Base-by-base conservation (phyloP, 1,140 invertebrate species). In the Mizuhopecten yessoensis region DNA sequence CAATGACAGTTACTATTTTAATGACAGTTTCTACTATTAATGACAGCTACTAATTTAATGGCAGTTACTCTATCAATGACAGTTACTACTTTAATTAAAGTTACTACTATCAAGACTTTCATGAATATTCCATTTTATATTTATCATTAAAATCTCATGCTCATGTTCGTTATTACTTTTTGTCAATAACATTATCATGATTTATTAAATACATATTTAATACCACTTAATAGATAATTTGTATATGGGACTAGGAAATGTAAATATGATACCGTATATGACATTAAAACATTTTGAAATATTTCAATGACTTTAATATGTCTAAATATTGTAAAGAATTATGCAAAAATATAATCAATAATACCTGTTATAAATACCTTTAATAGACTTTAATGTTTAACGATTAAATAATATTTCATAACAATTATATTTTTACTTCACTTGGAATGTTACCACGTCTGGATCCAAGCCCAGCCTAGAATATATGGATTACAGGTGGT, bases 221-320 rank as follows among this genome's bases (percentile, higher is more conserved):
- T n/a, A 75, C 17, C 17, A 10, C 57, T 17, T n/a, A n/a, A 29
- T 29, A 29, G 1, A 75, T 75, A 75, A 0, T 75, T 17, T 5
- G 17, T 75, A 75, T 75, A 75, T 75, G 57, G 57, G 57, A 75
- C 57, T 75, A 75, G 57, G 29, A 75, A 17, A 75, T 75, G 57
- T 75, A 75, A 29, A 75, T 75, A 75, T n/a, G 57, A 75, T 75
- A 75, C 29, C 5, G 23, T 29, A 29, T 75, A 75, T 75, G n/a
- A 75, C n/a, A 75, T 75, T 29, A 29, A 75, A n/a, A 75, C 29
- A 75, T 29, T 29, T 29, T 29, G 29, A 2, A 75, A 75, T 29
- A n/a, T 75, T 75, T 29, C 5, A 75, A 75, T 75, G 29, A 29
- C 29, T 45, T 5, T 75, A 75, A 75, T 75, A 75, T n/a, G 9